Percentiles rank a stretch among this genome's conserved stretches.
phyloP scores from a whole-genome alignment of 2,113 vertebrate genomes.

The Vireo altiloquus region DNA sequence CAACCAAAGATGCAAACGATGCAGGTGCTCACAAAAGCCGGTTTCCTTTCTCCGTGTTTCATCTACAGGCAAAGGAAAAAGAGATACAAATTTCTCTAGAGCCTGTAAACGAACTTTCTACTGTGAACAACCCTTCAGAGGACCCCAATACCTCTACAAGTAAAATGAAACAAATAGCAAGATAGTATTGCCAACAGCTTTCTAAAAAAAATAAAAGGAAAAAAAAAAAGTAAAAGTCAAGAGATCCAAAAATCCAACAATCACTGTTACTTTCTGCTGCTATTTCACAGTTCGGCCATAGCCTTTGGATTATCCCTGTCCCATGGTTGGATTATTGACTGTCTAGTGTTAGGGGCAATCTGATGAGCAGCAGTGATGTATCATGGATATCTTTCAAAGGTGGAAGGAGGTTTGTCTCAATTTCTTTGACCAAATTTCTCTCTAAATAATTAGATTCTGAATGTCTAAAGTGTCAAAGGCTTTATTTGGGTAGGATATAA shows the following conservation, averaged over 20 bases:
- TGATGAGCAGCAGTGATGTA: background rate
- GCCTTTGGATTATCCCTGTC: background rate
- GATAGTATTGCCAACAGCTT: background rate
- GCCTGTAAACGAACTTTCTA: background rate
- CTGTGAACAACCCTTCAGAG: background rate
- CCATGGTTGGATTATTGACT: background rate
- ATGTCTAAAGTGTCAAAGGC: background rate
- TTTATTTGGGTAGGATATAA: slow-evolving; percentile 22
- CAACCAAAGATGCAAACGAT: background rate
- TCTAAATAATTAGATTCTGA: background rate
- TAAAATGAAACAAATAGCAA: background rate
- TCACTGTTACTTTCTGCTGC: background rate
- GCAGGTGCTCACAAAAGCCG: background rate
- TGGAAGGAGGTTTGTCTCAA: background rate
- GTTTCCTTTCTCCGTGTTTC: background rate
- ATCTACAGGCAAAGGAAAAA: background rate
- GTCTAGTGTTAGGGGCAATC: background rate
- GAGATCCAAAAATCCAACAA: background rate
- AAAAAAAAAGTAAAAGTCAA: too few relatives aligned
- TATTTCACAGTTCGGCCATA: background rate
- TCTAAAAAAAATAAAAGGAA: too few relatives aligned
- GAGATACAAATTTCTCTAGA: background rate
- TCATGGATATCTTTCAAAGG: background rate
- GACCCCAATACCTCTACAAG: rapidly evolving
- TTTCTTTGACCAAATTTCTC: background rate